These are phyloP conservation scores for Panzeria rudis DNA, from an alignment of 2,888 invertebrate genomes.

Conservation along the genomic window DNA sequence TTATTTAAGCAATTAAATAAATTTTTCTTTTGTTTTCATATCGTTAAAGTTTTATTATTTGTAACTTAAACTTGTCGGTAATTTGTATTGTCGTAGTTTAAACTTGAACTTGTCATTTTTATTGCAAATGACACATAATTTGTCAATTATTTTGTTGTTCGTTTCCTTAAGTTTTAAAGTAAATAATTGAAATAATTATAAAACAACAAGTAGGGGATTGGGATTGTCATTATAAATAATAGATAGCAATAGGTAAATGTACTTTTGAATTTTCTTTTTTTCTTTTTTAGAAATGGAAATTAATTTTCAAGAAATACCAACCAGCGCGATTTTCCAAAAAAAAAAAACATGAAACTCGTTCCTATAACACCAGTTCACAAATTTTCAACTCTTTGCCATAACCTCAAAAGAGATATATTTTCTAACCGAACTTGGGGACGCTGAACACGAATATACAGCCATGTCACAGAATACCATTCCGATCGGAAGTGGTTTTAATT, in stretches of 20 bases:
- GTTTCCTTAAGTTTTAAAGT: slow-evolving; percentile 22
- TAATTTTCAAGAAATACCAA: neutral
- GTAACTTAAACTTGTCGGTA: slow-evolving; percentile 38
- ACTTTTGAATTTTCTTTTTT: slow-evolving; percentile 35
- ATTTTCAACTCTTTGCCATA: too few relatives aligned
- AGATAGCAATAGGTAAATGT: slow-evolving; percentile 48
- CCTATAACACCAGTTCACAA: too few relatives aligned
- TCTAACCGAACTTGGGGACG: too few relatives aligned
- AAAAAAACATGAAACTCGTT: too few relatives aligned
- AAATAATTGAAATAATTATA: slow-evolving; percentile 28
- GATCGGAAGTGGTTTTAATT: too few relatives aligned
- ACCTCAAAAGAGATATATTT: too few relatives aligned
- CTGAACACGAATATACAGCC: too few relatives aligned
- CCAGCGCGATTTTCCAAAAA: too few relatives aligned
- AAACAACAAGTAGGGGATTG: neutral
- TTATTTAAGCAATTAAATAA: slow-evolving; percentile 54
- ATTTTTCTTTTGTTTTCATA: slow-evolving; percentile 32
- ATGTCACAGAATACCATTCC: too few relatives aligned
- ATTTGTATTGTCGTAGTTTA: slow-evolving; percentile 44
- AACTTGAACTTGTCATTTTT: slow-evolving; percentile 70
- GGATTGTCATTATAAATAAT: neutral
- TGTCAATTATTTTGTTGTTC: slow-evolving; percentile 61
- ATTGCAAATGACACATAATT: slow-evolving; percentile 68
- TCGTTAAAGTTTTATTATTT: slow-evolving; percentile 49
- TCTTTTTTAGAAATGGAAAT: neutral